Evolutionary conservation across 2,888 invertebrate genomes (phyloP).

Genomic region (Drosophila cognata): DNA sequence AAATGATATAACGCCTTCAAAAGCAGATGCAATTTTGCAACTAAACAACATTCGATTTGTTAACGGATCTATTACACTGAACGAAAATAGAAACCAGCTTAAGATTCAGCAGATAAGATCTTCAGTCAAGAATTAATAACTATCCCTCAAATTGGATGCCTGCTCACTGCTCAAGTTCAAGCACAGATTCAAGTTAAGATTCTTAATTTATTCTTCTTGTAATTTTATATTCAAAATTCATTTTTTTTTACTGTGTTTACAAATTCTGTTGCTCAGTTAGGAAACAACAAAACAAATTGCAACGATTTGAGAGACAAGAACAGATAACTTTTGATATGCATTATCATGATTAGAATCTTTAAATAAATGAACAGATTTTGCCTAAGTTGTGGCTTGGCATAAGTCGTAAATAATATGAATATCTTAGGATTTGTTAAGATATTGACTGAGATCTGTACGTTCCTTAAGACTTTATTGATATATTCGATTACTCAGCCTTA

Average conservation of each 20-base stretch:
- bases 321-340: neutral
- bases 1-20: conserved; percentile 37
- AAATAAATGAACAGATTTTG: neutral
- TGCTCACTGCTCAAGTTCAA: neutral
- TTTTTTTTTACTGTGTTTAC: neutral
- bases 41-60: conserved; percentile 54
- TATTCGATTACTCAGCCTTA: neutral
- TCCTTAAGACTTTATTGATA: neutral
- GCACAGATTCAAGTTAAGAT: neutral
- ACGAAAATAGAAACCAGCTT: neutral
- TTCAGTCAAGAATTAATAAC: neutral
- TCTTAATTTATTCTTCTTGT: accelerated
- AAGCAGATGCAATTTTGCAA: conserved; percentile 52
- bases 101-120: neutral
- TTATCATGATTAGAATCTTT: neutral
- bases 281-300: conserved; percentile 26
- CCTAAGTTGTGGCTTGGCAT: neutral
- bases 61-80: conserved; percentile 21
- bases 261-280: neutral
- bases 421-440: neutral
- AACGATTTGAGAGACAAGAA: conserved; percentile 17
- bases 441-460: neutral
- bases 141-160: neutral
- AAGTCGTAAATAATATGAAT: neutral
- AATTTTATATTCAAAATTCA: neutral